Conservation (phyloP, 2,888 invertebrate species). For the Cacoxenus indagator region DNA sequence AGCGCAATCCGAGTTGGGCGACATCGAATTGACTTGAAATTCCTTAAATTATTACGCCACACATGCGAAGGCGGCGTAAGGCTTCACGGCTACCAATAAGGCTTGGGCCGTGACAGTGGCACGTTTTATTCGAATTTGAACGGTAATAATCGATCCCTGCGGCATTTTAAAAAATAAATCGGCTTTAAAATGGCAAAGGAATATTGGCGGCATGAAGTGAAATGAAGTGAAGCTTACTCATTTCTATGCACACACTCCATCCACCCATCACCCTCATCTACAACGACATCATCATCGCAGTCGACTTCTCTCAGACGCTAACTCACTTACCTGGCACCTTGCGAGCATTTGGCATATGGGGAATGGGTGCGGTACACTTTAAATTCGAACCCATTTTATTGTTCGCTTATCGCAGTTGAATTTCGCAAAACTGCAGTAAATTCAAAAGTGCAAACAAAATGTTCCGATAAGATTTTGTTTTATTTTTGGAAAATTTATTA, state of each 20-base stretch:
- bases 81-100: background rate
- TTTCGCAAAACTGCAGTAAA: conserved; percentile 61
- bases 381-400: conserved; percentile 32
- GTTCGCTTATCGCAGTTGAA: conserved; percentile 51
- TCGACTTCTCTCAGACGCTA: background rate
- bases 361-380: background rate
- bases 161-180: conserved; percentile 72
- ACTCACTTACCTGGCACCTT: background rate
- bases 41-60: conserved; percentile 62
- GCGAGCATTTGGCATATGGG: background rate
- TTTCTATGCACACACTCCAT: conserved; percentile 33
- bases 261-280: conserved; percentile 13
- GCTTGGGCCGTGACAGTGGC: conserved; percentile 54
- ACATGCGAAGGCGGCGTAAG: conserved; percentile 24
- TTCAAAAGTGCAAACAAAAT: conserved; percentile 67
- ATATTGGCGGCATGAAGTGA: background rate
- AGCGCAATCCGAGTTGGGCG: conserved; percentile 33
- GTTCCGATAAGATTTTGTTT: conserved; percentile 46
- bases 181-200: conserved; percentile 60
- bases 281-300: background rate
- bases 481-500: conserved; percentile 49
- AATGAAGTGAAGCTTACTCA: conserved; percentile 38
- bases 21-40: conserved; percentile 66
- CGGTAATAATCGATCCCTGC: conserved; percentile 72
- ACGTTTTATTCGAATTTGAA: conserved; percentile 71